A percentile compares a stretch with the other conserved stretches of the same genome.
These are phyloP conservation scores for Rachycentron canadum DNA, from an alignment of 2,797 vertebrate genomes.

Conservation along the genomic window DNA sequence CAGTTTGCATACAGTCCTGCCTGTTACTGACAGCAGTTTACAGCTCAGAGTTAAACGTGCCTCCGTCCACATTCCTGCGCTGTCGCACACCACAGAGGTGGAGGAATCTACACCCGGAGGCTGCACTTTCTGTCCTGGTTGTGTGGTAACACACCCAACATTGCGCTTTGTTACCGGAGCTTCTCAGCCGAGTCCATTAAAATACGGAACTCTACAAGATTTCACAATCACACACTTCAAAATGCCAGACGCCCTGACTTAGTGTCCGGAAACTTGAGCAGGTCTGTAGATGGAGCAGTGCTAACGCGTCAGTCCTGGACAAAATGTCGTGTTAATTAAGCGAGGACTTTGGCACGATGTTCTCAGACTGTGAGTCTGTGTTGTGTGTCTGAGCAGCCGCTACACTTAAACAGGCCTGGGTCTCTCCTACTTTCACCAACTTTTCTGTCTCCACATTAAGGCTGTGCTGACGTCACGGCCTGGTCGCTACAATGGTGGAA, in stretches of 20 bases:
- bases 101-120: constrained; percentile 63
- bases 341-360: background rate
- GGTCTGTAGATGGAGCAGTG: background rate
- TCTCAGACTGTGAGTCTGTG: background rate
- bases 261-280: background rate
- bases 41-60: constrained; percentile 3
- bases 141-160: constrained; percentile 47
- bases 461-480: constrained; percentile 66
- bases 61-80: constrained; percentile 25
- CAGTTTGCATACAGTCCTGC: background rate
- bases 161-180: background rate
- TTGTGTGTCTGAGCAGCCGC: background rate
- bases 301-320: background rate
- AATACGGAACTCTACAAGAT: constrained; percentile 20
- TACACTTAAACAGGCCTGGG: constrained; percentile 2
- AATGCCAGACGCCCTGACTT: constrained; percentile 17
- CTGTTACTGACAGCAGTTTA: background rate
- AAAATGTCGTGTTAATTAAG: background rate
- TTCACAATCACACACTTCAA: background rate
- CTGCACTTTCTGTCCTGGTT: constrained; percentile 29
- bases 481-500: constrained; percentile 50
- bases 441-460: constrained; percentile 42
- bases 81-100: constrained; percentile 19
- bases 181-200: background rate
- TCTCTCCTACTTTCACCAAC: constrained; percentile 23